A percentile compares a stretch with the other conserved stretches of the same genome.
Evolutionary conservation across 2,113 vertebrate species (phyloP).

Genomic region (Dasyornis broadbenti): DNA sequence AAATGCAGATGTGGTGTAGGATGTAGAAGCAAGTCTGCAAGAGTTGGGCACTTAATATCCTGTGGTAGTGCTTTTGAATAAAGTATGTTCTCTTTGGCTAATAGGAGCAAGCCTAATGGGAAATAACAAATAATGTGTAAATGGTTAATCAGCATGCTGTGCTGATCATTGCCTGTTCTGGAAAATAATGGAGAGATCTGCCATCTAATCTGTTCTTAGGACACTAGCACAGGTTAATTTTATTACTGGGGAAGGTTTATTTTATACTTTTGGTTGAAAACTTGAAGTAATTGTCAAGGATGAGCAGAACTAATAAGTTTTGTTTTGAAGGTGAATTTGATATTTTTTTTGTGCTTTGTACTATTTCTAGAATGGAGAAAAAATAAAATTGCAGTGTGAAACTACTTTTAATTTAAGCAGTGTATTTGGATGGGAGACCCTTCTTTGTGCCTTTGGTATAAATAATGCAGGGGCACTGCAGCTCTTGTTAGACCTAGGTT

Average conservation of each 20-base stretch:
- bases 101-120: background rate
- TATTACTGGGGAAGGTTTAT: background rate
- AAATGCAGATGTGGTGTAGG: background rate
- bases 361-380: background rate
- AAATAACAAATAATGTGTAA: background rate
- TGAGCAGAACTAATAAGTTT: background rate
- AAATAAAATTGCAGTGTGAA: background rate
- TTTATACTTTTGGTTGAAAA: background rate
- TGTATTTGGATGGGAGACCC: background rate
- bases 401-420: background rate
- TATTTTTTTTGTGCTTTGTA: background rate
- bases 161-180: background rate
- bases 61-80: background rate
- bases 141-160: background rate
- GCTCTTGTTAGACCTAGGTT: background rate
- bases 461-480: background rate
- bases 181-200: background rate
- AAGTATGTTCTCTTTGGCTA: accelerated
- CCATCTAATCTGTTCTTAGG: background rate
- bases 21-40: background rate
- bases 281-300: background rate
- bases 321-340: background rate
- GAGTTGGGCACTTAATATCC: background rate
- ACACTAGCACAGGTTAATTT: background rate
- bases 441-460: background rate